Conservation (phyloP, 2,797 vertebrate genomes). For the Poecilia wingei region DNA sequence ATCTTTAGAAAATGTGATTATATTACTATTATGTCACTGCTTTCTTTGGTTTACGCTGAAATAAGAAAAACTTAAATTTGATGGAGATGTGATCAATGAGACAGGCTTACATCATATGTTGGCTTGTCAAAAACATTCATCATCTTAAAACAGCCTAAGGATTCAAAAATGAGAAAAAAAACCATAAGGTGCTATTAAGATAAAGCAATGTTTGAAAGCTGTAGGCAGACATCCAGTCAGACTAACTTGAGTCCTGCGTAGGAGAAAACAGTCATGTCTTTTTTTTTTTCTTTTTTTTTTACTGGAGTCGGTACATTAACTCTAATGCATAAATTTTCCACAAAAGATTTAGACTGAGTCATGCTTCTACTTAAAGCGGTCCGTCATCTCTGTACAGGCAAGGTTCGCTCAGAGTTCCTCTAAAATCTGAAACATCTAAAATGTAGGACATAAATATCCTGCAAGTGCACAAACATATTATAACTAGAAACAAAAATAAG, state of each 20-base stretch:
- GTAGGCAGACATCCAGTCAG: neutral
- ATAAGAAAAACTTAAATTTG: neutral
- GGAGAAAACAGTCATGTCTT: neutral
- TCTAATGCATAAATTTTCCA: neutral
- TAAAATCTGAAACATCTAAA: neutral
- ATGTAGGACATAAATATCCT: neutral
- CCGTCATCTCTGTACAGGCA: neutral
- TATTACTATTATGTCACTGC: neutral
- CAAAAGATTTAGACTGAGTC: neutral
- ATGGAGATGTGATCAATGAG: neutral
- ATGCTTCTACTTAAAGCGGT: neutral
- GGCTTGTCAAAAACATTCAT: neutral
- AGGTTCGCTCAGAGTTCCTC: neutral
- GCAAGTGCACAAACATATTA: neutral
- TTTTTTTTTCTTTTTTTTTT: neutral
- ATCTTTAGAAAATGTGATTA: neutral
- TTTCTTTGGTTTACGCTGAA: neutral
- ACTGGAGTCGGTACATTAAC: neutral
- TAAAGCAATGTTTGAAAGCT: conserved; percentile 2
- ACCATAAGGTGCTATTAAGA: neutral
- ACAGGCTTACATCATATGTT: neutral
- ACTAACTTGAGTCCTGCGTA: neutral
- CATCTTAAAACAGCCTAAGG: neutral
- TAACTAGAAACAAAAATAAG: too few relatives aligned
- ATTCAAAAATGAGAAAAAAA: neutral